phyloP scores from a whole-genome alignment of 2,113 vertebrate genomes.

The Ochotona curzoniae region DNA sequence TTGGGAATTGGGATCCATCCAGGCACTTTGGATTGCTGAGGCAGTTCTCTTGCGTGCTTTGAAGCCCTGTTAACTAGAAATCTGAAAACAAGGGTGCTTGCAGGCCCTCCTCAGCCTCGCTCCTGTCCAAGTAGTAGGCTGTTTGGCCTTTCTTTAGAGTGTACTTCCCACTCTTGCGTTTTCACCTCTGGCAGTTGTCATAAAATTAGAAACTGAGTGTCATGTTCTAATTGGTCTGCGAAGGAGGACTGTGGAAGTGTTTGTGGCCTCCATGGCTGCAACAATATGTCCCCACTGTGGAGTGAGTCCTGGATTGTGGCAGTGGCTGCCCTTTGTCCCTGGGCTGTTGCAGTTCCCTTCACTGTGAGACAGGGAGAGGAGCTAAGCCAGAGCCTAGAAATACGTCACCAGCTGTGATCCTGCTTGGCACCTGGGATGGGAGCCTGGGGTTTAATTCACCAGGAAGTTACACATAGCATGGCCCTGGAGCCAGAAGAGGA shows the following conservation, averaged over 20 bases:
- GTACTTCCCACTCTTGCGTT: not conserved
- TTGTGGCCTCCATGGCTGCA: not conserved
- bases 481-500: not conserved
- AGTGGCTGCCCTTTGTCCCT: not conserved
- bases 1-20: not conserved
- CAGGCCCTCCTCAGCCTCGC: not conserved
- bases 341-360: not conserved
- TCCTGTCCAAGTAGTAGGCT: not conserved
- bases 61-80: not conserved
- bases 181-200: conserved; percentile 5
- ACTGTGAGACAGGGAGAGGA: not conserved
- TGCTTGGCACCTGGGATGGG: not conserved
- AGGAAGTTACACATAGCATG: not conserved
- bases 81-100: not conserved
- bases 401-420: not conserved
- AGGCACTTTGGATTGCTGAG: not conserved
- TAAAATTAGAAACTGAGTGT: not conserved
- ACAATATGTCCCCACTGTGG: not conserved
- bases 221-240: not conserved
- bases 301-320: not conserved
- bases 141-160: not conserved
- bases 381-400: not conserved
- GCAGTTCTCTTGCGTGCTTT: not conserved
- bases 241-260: not conserved
- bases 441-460: not conserved